These are phyloP conservation scores for Montipora sp. DNA, from an alignment of 64 coral and sea anemone genomes.

Conservation along the genomic window DNA sequence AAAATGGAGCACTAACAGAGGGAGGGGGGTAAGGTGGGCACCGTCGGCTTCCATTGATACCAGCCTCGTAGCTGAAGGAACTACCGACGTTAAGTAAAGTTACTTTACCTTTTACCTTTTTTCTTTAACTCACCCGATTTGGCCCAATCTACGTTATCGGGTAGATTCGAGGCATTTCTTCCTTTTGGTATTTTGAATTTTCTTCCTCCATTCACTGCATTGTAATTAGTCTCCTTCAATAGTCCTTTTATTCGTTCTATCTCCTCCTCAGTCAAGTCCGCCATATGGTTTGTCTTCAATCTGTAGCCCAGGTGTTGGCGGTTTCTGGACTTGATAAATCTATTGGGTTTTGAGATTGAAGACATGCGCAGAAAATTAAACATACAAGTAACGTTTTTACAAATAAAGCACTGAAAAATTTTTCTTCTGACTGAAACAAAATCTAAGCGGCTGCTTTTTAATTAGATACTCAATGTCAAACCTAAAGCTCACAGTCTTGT, in stretches of 20 bases:
- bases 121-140: slow-evolving; percentile 63
- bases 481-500: no score
- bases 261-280: slow-evolving; percentile 93
- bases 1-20: no score
- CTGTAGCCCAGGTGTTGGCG: slow-evolving; percentile 82
- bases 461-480: no score
- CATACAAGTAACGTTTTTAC: no score
- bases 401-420: no score
- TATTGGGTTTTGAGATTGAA: background rate
- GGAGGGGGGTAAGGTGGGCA: no score
- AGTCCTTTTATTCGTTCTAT: slow-evolving; percentile 73
- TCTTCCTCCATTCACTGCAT: slow-evolving; percentile 33
- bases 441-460: no score
- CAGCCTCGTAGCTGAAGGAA: no score
- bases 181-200: slow-evolving; percentile 51
- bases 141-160: slow-evolving; percentile 85
- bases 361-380: no score
- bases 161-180: slow-evolving; percentile 42
- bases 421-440: no score
- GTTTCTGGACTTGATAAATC: slow-evolving; percentile 94
- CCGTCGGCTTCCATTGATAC: no score
- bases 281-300: slow-evolving; percentile 85
- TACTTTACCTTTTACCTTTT: background rate
- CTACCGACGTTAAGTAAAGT: no score
- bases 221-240: slow-evolving; percentile 16